Percentiles rank a stretch among this genome's conserved stretches.
phyloP scores from a whole-genome alignment of 1,140 invertebrate genomes.

The Hermetia illucens region DNA sequence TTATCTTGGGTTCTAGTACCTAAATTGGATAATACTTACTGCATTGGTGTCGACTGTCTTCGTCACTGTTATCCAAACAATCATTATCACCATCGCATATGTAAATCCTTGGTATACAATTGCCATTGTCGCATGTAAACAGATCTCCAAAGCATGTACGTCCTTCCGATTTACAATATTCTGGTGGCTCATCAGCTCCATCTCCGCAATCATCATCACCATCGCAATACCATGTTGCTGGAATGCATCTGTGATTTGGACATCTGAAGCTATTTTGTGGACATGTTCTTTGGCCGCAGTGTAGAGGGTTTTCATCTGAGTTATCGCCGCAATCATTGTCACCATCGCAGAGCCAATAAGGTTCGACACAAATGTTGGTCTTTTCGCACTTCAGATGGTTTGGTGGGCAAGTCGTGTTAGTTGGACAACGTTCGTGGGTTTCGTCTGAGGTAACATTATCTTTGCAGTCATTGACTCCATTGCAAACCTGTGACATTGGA shows the following conservation, averaged over 20 bases:
- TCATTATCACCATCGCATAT: constrained; percentile 89
- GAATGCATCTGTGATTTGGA: constrained; percentile 74
- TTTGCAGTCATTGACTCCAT: constrained; percentile 89
- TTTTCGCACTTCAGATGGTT: constrained; percentile 84
- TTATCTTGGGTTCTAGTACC: too few relatives aligned
- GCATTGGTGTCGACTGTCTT: constrained; percentile 81
- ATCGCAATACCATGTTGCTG: constrained; percentile 84
- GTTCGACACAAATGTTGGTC: constrained; percentile 89
- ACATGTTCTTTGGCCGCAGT: constrained; percentile 78
- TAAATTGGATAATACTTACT: constrained; percentile 40
- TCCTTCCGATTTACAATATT: constrained; percentile 87
- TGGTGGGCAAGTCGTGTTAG: constrained; percentile 70
- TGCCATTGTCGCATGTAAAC: constrained; percentile 93
- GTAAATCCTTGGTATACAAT: constrained; percentile 90
- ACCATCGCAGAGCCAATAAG: constrained; percentile 87
- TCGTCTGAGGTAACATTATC: constrained; percentile 86
- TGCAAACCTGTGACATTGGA: constrained; percentile 73
- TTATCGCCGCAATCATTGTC: constrained; percentile 95
- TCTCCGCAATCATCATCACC: constrained; percentile 77
- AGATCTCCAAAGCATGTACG: constrained; percentile 88
- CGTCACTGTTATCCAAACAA: constrained; percentile 84
- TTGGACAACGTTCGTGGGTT: constrained; percentile 70
- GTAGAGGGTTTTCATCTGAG: constrained; percentile 80
- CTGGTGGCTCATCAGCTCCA: constrained; percentile 75
- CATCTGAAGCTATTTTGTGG: constrained; percentile 84